Evolutionary conservation across 2,888 invertebrate species (phyloP), one percentile per base, ranked within the genome.

Genomic region (Ectemnius lituratus): DNA sequence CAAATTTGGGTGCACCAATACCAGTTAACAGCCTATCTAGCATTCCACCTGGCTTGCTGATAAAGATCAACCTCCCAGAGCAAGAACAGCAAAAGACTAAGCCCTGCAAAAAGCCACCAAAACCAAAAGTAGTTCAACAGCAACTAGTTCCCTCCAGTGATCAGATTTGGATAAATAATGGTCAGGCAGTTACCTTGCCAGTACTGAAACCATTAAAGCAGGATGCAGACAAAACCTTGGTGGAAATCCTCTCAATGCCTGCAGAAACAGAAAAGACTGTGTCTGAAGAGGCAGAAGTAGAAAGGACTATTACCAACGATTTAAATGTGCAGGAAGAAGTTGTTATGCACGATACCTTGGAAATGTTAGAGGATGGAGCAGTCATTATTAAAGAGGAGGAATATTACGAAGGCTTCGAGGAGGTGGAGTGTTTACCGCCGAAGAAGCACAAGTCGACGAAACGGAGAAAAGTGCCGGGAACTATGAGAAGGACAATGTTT

Each of bases 1-100:
- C 90, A 37, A 88, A 85, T 72, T 80, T 90, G 47, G 90, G 90
- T 4, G 85, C 88, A 37, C 90, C 90, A 2, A 90, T 90, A 70
- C 90, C 90, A 14, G 90, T 91, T 0, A 81, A 90, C 46, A 90
- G 90, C 81, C 79, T 91, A 8, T 88, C 90, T 13, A 89, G 89
- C 68, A 90, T 90, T 64, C 90, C 90, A 13, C 90, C 90, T 5
- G 90, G 90, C 45, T 81, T 90, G 18, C 70, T 91, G 18, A 90
- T 90, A 23, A 91, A 91, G 70, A 90, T 91, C 18, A 86, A 90
- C 76, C 76, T 90, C 6, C 90, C 90, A 0, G 88, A 88, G 13
- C 87, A 87, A 63, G 78, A 80, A 4, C 78, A 75, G 6, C 80
- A 82, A 13, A 83, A 75, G 56, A 16, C 59, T 0, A 86, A 85